phyloP scores from a whole-genome alignment of 2,888 invertebrate species.

The Dryococelus australis region DNA sequence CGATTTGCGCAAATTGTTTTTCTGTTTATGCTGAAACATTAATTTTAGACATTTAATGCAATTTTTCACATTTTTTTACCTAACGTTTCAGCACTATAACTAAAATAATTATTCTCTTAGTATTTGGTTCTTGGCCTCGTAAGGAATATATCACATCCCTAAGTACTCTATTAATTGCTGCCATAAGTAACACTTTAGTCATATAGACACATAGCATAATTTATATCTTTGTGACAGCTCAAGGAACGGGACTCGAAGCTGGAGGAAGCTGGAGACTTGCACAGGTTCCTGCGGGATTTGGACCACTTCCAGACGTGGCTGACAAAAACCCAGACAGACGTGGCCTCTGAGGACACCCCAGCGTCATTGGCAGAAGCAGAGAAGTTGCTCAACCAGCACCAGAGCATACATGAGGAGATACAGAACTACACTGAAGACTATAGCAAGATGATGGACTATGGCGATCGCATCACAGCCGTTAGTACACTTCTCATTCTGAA shows the following conservation, averaged over 20 bases:
- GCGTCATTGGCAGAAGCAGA: constrained; percentile 95
- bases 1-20: too few species aligned
- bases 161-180: too few species aligned
- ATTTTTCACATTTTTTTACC: too few species aligned
- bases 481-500: constrained; percentile 51
- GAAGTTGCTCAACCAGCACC: constrained; percentile 95
- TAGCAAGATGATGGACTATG: constrained; percentile 99
- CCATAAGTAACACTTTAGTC: too few species aligned
- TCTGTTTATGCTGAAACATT: too few species aligned
- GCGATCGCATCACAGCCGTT: constrained; percentile 89
- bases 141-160: too few species aligned
- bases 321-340: constrained; percentile 98
- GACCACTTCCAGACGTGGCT: constrained; percentile 99
- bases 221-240: constrained; percentile 63
- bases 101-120: too few species aligned
- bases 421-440: constrained; percentile 99
- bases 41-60: too few species aligned
- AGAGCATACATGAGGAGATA: constrained; percentile 98
- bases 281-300: constrained; percentile 96
- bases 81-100: too few species aligned
- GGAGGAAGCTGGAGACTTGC: constrained; percentile 98
- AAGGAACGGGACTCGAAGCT: constrained; percentile 98
- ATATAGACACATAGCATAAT: too few species aligned
- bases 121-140: too few species aligned
- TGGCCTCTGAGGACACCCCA: constrained; percentile 96